Evolutionary conservation across 2,888 invertebrate genomes (phyloP), one percentile per base, ranked within the genome.

Genomic region (Calameuta idolon): DNA sequence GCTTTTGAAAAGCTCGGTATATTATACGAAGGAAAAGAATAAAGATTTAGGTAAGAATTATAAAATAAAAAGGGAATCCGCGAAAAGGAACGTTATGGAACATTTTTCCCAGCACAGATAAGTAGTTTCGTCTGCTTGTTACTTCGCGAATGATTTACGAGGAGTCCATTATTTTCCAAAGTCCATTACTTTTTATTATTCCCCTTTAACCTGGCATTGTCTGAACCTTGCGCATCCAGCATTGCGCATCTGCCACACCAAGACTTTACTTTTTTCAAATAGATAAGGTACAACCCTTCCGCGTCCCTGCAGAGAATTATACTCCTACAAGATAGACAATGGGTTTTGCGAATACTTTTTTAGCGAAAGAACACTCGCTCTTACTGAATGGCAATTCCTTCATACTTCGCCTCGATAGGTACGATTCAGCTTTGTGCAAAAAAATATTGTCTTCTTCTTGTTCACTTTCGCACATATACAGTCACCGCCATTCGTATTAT

Each of bases 121-220:
- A 74, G 34, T 33, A 74, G 34, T 74, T 74, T 74, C 74, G 74
- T 69, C 69, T 74, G 74, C 76, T 79, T 69, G 74, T 79, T 77
- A 77, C 80, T 80, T 76, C 77, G 74, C 76, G 80, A 79, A 82
- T 82, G 81, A 82, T 81, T 82, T 82, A 79, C 77, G 79, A 34
- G 76, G 76, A 34, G 31, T 74, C 74, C 81, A 80, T 82, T 81
- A 81, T 81, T 82, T 81, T 77, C 77, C 77, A 34, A 71, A 79
- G 74, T 78, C 80, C 80, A 79, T 80, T 80, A 82, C 81, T 80
- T 81, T 82, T 82, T 82, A 82, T 82, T 80, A 81, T 75, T 79
- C 75, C 73, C 78, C 71, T 71, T 71, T 71, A 71, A 71, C 23
- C 55, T 55, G 2, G 55, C 23, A 9, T 55, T 55, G 23, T 55